Evolutionary conservation across 1,140 invertebrate species (phyloP), one percentile per base, ranked within the genome.

Genomic region (Macrobrachium rosenbergii): DNA sequence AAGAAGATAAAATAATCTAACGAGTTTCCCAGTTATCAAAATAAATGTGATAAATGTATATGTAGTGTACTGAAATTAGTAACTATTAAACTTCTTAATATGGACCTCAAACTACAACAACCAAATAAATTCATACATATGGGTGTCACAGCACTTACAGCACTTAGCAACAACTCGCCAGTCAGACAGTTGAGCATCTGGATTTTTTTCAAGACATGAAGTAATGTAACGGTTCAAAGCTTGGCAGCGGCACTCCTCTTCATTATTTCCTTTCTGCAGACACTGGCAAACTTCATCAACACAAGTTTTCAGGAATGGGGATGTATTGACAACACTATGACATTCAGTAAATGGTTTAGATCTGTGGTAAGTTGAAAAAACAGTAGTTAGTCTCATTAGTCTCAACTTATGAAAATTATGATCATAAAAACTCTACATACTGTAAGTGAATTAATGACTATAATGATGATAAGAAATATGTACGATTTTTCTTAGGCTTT

Each of bases 211-310:
- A 45, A 96, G 92, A 90, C 96, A 97, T 77, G 96, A 94, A 0
- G 95, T 94, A 0, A 95, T 94, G 88, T 96, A 95, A 87, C 93
- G 93, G 83, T 95, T 94, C 21, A 97, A 90, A 1, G 94, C 92
- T 64, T 93, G 92, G 90, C 96, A 97, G 79, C 94, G 93, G 90
- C 96, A 97, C 43, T 94, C 91, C 19, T 93, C 91, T 59, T 89
- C 89, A 17, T 83, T 82, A 12, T 89, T 90, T 19, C 82, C 86
- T 2, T 89, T 73, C 1, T 67, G 81, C 45, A 95, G 89, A 90
- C 96, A 97, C 62, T 94, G 92, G 91, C 96, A 97, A 10, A 94
- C 93, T 19, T 94, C 94, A 90, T 96, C 95, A 11, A 96, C 91
- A 90, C 96, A 97, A 43, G 94, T 93, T 69, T 94, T 94, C 5